Base-by-base conservation (phyloP, 1,140 invertebrate genomes). In the Hycleus phaleratus region DNA sequence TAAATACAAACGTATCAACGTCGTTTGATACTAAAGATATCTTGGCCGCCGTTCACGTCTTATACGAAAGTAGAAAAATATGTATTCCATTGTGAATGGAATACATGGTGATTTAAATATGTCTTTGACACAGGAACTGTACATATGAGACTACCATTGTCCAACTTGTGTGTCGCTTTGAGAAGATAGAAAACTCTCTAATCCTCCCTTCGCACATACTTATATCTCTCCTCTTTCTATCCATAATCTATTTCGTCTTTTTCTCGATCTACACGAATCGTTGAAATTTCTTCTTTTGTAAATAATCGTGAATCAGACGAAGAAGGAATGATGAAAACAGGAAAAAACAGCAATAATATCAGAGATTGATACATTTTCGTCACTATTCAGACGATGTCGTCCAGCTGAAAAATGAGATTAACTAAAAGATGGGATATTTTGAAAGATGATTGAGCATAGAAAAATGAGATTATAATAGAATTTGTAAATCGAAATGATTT, bases 61-160 rank as follows among this genome's bases (percentile, higher is more conserved):
- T 12, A 42, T 42, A 46, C 46, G 42, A 53, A 53, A 53, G 51
- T 53, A 53, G 51, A 53, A 53, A 53, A 53, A 53, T 53, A 53
- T 53, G 51, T 53, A 53, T 53, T 53, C 51, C 51, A 53, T 53
- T 53, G 51, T 53, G 51, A 45, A 53, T 46, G 40, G 51, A 45
- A 53, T 32, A 53, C 51, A 53, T 42, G 44, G 50, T 45, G 51
- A 53, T 53, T 53, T 53, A 53, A 53, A 53, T 53, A 53, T 53
- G 51, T 40, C 51, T 53, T 53, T 53, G 51, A 53, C 51, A 53
- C 51, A 53, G 51, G 46, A 53, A 42, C 45, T 32, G 32, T 32
- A 32, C 32, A 32, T 32, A 32, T 32, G 32, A 32, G 51, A 7
- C 42, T 26, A 32, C 51, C 42, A 53, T 53, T 53, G 51, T 53